Evolutionary conservation across 2,888 invertebrate genomes (phyloP).

Genomic region (Nowickia ferox): DNA sequence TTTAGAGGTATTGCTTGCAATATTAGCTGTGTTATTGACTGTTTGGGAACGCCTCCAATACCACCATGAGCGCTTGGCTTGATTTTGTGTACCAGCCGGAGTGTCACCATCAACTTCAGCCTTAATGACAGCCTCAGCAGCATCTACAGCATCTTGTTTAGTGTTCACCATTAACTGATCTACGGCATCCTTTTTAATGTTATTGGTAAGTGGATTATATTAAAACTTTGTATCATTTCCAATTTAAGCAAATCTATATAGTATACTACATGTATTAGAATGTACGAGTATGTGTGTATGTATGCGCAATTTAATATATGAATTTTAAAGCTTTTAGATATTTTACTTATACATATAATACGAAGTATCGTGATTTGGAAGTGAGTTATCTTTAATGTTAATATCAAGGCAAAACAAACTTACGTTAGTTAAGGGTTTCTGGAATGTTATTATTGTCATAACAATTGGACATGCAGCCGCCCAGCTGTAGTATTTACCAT

Average conservation of each 20-base stretch:
- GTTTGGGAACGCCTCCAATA: constrained; percentile 86
- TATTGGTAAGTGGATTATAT: not conserved
- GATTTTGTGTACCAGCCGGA: constrained; percentile 73
- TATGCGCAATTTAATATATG: not conserved
- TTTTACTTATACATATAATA: no score
- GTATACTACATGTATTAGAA: not conserved
- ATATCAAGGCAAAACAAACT: constrained; percentile 76
- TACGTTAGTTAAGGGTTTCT: constrained; percentile 92
- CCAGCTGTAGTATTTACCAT: constrained; percentile 96
- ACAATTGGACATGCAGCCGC: constrained; percentile 94
- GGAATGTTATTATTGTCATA: constrained; percentile 93
- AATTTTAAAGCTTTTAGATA: constrained; percentile 33
- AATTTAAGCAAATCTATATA: not conserved
- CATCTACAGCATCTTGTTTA: constrained; percentile 73
- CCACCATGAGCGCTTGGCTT: constrained; percentile 86
- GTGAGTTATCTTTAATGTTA: constrained; percentile 12
- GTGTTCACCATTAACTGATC: constrained; percentile 80
- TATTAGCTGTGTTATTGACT: constrained; percentile 72
- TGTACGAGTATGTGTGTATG: not conserved
- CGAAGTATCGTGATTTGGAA: constrained; percentile 7
- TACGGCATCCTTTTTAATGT: constrained; percentile 79
- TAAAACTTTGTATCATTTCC: not conserved
- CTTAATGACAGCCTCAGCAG: constrained; percentile 64
- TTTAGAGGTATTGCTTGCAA: constrained; percentile 62
- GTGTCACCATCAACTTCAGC: constrained; percentile 72